Evolutionary conservation across 2,888 invertebrate genomes (phyloP).

Genomic region (Oxyteleia sp.): DNA sequence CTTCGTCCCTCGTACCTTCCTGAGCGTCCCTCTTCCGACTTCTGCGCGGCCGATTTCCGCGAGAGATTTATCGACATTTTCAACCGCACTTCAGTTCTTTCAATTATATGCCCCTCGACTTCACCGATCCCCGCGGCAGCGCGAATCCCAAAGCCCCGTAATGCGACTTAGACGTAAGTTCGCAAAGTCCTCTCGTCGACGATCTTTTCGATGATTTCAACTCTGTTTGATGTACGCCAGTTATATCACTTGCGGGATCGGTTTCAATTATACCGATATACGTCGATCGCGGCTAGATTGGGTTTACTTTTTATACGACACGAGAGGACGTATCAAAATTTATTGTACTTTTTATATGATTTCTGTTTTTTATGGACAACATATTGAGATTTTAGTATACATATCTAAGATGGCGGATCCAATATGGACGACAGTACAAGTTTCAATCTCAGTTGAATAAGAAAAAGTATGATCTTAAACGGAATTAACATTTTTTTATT

Average conservation of each 20-base stretch:
- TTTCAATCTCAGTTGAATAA: too few relatives aligned
- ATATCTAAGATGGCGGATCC: too few relatives aligned
- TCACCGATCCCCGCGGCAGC: constrained; percentile 4
- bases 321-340: too few relatives aligned
- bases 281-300: background rate
- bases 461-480: too few relatives aligned
- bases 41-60: constrained; percentile 36
- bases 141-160: constrained; percentile 25
- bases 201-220: constrained; percentile 7
- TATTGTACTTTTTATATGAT: too few relatives aligned
- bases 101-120: constrained; percentile 77
- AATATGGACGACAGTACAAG: too few relatives aligned
- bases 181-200: constrained; percentile 1
- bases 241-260: background rate
- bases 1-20: constrained; percentile 27
- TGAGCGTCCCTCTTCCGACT: constrained; percentile 26
- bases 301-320: too few relatives aligned
- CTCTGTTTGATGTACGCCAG: constrained; percentile 10
- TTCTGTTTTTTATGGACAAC: too few relatives aligned
- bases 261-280: background rate
- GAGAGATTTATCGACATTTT: constrained; percentile 80
- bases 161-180: constrained; percentile 37
- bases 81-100: constrained; percentile 80
- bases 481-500: too few relatives aligned
- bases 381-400: too few relatives aligned